Evolutionary conservation across 2,797 vertebrate species (phyloP).

Genomic region (Anabas testudineus): DNA sequence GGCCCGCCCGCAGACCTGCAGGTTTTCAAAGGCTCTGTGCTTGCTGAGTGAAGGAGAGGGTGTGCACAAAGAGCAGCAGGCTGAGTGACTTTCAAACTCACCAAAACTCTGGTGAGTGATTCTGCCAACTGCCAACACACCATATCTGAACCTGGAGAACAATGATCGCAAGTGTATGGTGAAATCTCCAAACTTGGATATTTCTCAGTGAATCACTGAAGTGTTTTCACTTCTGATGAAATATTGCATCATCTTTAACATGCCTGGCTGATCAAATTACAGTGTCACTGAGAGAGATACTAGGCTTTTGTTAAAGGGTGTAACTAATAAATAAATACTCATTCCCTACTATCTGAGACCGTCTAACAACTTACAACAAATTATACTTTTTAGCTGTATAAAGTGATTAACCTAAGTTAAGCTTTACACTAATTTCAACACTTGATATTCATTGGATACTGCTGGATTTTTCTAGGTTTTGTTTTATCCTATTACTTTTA

Average conservation of each 20-base stretch:
- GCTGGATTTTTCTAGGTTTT: not conserved
- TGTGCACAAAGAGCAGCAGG: not conserved
- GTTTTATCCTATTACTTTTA: slow-evolving; percentile 16
- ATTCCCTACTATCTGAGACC: not conserved
- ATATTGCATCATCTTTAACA: slow-evolving; percentile 54
- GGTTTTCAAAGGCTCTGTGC: slow-evolving; percentile 42
- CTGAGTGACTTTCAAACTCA: slow-evolving; percentile 2
- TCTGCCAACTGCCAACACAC: not conserved
- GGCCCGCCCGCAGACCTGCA: slow-evolving; percentile 35
- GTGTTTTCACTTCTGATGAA: slow-evolving; percentile 20
- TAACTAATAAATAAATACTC: slow-evolving; percentile 3
- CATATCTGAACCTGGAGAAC: too few relatives aligned
- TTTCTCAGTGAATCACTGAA: slow-evolving; percentile 54
- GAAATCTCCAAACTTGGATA: slow-evolving; percentile 38
- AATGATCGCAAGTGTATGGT: slow-evolving; percentile 9
- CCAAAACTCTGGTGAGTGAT: slow-evolving; percentile 2
- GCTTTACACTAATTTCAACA: too few relatives aligned
- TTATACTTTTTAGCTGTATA: not conserved
- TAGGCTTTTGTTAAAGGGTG: slow-evolving; percentile 11
- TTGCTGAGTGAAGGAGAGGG: slow-evolving; percentile 14
- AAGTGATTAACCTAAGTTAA: not conserved
- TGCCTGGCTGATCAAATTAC: slow-evolving; percentile 6
- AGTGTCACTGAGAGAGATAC: not conserved
- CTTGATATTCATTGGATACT: not conserved
- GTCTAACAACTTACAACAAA: not conserved